Evolutionary conservation across 2,113 vertebrate species (phyloP).

Genomic region (Polypterus bichir): DNA sequence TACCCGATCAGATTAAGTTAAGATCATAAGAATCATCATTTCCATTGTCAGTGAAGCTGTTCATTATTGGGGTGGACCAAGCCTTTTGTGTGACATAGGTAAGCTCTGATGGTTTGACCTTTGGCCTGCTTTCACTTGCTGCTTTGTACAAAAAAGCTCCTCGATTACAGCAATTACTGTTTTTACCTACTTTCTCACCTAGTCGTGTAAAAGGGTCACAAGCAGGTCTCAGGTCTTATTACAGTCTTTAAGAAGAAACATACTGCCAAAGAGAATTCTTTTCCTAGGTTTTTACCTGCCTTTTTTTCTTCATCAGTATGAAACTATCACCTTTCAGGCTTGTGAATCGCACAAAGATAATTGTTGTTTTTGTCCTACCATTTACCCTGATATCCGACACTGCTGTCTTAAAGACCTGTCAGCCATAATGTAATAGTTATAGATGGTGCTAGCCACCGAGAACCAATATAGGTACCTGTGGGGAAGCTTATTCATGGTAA

Average conservation of each 20-base stretch:
- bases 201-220: conserved; percentile 54
- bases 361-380: conserved; percentile 46
- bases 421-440: background rate
- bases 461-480: background rate
- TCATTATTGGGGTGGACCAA: conserved; percentile 46
- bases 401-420: conserved; percentile 24
- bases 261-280: conserved; percentile 47
- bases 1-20: conserved; percentile 11
- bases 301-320: conserved; percentile 1
- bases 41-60: conserved; percentile 41
- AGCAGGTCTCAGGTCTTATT: conserved; percentile 51
- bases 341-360: conserved; percentile 48
- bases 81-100: conserved; percentile 34
- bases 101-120: conserved; percentile 43
- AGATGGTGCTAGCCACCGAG: background rate
- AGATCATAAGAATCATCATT: conserved; percentile 28
- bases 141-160: conserved; percentile 62
- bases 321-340: conserved; percentile 49
- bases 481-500: background rate
- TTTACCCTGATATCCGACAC: conserved; percentile 47
- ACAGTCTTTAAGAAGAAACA: conserved; percentile 50
- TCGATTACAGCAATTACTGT: conserved; percentile 53
- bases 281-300: conserved; percentile 46
- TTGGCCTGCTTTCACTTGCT: conserved; percentile 49
- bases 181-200: conserved; percentile 47